Base-by-base conservation (phyloP, 92 coral and sea anemone species). In the Plumapathes pennacea region DNA sequence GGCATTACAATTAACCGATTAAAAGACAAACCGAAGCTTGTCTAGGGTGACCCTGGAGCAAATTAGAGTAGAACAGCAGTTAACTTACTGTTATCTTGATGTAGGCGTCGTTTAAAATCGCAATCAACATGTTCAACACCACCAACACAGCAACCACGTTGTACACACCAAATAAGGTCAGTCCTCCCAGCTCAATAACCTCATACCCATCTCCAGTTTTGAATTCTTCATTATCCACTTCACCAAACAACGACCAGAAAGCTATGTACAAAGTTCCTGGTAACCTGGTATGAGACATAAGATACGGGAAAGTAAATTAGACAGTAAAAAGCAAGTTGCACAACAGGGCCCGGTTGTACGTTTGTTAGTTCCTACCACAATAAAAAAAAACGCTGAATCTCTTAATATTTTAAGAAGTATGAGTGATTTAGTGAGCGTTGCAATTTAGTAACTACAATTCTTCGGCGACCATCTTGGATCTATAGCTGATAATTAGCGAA, bases 231-330 rank as follows among this genome's bases (percentile, higher is more conserved):
- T 31, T 39, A 21, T 63, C 76, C 3, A 49, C 14, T 23, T 60
- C 19, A 25, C 68, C 78, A 23, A 81, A 81, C 18, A 81, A 36
- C 1, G 88, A 65, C 88, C 88, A 81, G 25, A 81, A 81, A 41
- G 68, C 57, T 5, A 26, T 56, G 10, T 0, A 10, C 36, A 43
- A 23, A 33, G 69, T 57, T 23, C 50, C 27, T 1, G 12, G 12
- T 11, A 79, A 13, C 4, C 85, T 79, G 27, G 14, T 44, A 37
- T 22, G 25, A 31, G 25, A 18, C 5, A 15, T 45, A 38, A n/a
- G 18, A 22, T 20, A 23, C 13, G 1, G 15, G 28, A 11, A 10
- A 11, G 17, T 36, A 36, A 3, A 54, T 54, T 17, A 32, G 7
- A 37, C 7, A 28, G 28, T 50, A 24, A 12, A 29, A 6, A 51